Evolutionary conservation across 2,113 vertebrate genomes (phyloP), one percentile per base, ranked within the genome.

Genomic region (Nothocercus julius): DNA sequence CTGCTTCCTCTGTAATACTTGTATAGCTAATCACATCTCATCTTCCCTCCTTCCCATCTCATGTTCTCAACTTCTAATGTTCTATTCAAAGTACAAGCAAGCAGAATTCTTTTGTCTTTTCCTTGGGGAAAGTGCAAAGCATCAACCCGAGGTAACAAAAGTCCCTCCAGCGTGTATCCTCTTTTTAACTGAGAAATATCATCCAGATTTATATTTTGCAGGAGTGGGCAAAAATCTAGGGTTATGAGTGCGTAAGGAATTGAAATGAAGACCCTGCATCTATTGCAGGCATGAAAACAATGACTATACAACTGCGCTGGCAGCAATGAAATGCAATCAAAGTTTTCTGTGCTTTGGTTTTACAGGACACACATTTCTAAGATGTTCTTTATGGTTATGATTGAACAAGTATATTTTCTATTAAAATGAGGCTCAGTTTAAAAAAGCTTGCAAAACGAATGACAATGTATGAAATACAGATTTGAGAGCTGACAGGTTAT

Each of bases 101-200:
- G 70, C 28, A 96, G 58, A 92, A 96, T 69, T 89, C 64, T 96
- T 96, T 96, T 63, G 94, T 93, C 87, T 95, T 88, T 64, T 82
- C 87, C 88, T 79, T 80, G 15, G 45, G 88, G 63, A 91, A 95
- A 76, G 49, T 81, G 84, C 51, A 91, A 87, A 94, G 34, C 68
- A 81, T 85, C 77, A 91, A 36, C 13, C 18, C 63, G 72, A 92
- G 61, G 76, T 80, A 96, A 93, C 47, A 51, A 90, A 84, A 84
- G 32, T 82, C 77, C 47, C 85, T 92, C 54, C 72, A 70, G 10
- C 19, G 72, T 82, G 38, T 59, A 47, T 86, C 36, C 62, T 85
- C 75, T 68, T 90, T 69, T 85, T 77, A 95, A 79, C 27, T 49
- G 13, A 67, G 72, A 89, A 90, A 90, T 79, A 61, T 13, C 32